A percentile compares a stretch with the other conserved stretches of the same genome.
These are phyloP conservation scores for Eubucco bourcierii DNA, from an alignment of 2,113 vertebrate species.

Conservation along the genomic window DNA sequence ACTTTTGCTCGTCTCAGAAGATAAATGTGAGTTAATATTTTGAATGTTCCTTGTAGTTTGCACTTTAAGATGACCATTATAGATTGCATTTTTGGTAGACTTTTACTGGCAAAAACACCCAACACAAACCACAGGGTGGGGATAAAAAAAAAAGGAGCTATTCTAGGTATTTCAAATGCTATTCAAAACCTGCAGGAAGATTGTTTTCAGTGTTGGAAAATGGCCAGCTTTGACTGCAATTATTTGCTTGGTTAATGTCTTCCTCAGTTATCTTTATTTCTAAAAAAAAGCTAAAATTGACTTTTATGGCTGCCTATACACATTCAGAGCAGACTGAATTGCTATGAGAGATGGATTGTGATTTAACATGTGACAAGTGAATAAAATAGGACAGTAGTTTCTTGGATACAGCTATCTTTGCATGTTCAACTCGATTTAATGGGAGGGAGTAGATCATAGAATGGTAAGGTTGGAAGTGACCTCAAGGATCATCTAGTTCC, in stretches of 20 bases:
- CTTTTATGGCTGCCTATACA: not conserved
- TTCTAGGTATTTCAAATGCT: not conserved
- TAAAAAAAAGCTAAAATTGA: not conserved
- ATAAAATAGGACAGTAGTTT: not conserved
- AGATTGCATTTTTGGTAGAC: not conserved
- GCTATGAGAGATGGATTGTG: not conserved
- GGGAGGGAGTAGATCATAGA: not conserved
- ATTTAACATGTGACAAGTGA: fast-evolving
- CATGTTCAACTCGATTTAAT: not conserved
- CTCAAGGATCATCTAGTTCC: too few species aligned
- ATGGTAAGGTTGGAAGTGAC: too few species aligned
- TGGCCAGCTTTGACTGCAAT: not conserved
- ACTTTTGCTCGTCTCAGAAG: slow-evolving; percentile 90
- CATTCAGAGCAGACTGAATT: not conserved
- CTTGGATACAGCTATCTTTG: not conserved
- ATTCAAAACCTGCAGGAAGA: not conserved
- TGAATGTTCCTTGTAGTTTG: not conserved
- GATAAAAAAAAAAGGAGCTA: not conserved
- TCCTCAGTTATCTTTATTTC: not conserved
- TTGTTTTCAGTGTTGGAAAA: not conserved
- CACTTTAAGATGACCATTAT: not conserved
- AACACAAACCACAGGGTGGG: not conserved
- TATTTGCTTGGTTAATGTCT: not conserved
- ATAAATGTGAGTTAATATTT: slow-evolving; percentile 82
- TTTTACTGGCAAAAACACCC: not conserved